Conservation (phyloP, 2,888 invertebrate species). For the Diaphora mendica region DNA sequence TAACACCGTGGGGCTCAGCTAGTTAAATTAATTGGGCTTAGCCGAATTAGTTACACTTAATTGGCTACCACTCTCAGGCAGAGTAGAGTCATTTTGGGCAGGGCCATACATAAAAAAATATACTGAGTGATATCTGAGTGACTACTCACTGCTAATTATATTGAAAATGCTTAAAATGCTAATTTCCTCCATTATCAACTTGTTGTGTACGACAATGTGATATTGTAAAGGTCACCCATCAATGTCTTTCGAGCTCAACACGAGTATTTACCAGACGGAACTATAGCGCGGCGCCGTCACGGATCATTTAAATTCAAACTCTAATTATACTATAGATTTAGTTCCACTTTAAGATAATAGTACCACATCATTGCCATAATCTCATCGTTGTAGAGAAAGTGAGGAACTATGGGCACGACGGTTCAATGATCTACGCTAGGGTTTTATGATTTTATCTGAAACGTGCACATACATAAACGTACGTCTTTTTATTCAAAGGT, state of each 20-base stretch:
- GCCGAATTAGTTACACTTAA: too few relatives aligned
- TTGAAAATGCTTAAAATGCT: not conserved
- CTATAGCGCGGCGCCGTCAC: slow-evolving; percentile 3
- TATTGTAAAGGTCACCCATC: slow-evolving; percentile 8
- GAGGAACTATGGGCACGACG: not conserved
- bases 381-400: not conserved
- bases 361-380: not conserved
- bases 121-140: too few relatives aligned
- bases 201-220: not conserved
- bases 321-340: slow-evolving; percentile 4
- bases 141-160: not conserved
- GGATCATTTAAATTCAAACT: slow-evolving; percentile 3
- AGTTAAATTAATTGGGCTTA: too few relatives aligned
- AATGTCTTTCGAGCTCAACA: not conserved
- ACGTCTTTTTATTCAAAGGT: too few relatives aligned
- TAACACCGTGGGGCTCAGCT: too few relatives aligned
- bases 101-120: too few relatives aligned
- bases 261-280: not conserved
- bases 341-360: not conserved
- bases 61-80: too few relatives aligned
- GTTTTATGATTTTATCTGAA: not conserved
- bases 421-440: not conserved
- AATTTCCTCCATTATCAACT: not conserved
- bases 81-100: too few relatives aligned
- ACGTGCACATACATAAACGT: not conserved